Conservation (phyloP, 1,140 invertebrate genomes). For the Scaptomyza pallida region DNA sequence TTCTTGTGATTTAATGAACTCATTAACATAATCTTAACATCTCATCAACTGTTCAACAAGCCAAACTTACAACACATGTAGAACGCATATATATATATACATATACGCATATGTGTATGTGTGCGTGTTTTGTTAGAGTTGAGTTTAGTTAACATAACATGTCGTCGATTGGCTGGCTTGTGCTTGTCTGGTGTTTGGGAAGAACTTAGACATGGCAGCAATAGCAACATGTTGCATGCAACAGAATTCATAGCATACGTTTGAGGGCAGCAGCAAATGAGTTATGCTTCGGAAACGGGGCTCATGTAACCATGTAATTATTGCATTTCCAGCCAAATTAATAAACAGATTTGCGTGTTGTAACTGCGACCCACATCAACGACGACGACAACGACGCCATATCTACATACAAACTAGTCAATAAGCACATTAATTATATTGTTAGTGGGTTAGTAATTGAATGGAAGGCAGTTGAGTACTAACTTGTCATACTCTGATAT, state of each 20-base stretch:
- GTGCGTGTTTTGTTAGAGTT: conserved; percentile 22
- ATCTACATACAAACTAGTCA: conserved; percentile 13
- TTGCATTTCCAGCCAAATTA: conserved; percentile 69
- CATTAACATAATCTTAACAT: conserved; percentile 82
- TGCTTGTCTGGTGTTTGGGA: neutral
- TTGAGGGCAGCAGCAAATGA: conserved; percentile 21
- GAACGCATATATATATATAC: conserved; percentile 7
- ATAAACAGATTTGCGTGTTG: conserved; percentile 43
- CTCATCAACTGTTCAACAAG: conserved; percentile 73
- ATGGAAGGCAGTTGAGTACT: neutral
- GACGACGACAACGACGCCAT: no score
- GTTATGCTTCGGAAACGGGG: conserved; percentile 71
- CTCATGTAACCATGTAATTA: conserved; percentile 76
- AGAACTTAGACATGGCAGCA: conserved; percentile 22
- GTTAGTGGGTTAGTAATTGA: neutral
- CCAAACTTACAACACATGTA: conserved; percentile 38
- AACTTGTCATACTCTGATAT: neutral
- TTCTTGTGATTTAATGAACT: conserved; percentile 77
- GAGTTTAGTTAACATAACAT: conserved; percentile 45
- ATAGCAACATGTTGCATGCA: conserved; percentile 72
- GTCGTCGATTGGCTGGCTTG: conserved; percentile 2
- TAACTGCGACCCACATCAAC: neutral
- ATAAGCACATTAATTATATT: conserved; percentile 36
- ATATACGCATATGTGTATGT: conserved; percentile 25
- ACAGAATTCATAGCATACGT: neutral